Conservation (phyloP, 1,140 invertebrate species). For the Cyclargus thomasi region DNA sequence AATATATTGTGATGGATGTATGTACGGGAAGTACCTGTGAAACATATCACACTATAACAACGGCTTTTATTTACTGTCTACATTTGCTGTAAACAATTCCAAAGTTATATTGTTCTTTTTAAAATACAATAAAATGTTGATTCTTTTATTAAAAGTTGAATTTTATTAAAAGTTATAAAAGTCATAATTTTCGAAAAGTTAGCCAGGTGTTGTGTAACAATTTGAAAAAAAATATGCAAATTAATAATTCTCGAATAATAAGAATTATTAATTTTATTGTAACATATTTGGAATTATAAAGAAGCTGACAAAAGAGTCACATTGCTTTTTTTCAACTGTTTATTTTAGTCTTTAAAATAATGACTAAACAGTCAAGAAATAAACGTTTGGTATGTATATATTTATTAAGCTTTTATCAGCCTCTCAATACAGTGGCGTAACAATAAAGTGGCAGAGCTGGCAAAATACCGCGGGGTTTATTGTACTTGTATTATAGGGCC, state of each 20-base stretch:
- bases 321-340: too few relatives aligned
- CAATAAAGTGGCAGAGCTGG: too few relatives aligned
- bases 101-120: too few relatives aligned
- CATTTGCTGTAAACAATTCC: not conserved
- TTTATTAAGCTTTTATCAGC: not conserved
- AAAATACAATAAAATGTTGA: too few relatives aligned
- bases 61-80: not conserved
- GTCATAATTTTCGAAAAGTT: too few relatives aligned
- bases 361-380: too few relatives aligned
- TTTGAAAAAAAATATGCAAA: not conserved
- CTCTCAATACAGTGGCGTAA: not conserved
- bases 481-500: too few relatives aligned
- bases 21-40: constrained; percentile 4
- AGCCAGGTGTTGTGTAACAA: too few relatives aligned
- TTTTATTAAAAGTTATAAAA: too few relatives aligned
- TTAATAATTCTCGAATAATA: not conserved
- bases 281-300: not conserved
- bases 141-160: too few relatives aligned
- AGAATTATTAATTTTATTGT: not conserved
- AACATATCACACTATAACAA: constrained; percentile 23
- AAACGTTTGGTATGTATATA: not conserved
- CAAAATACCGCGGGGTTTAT: too few relatives aligned
- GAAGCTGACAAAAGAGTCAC: not conserved
- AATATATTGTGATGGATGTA: not conserved
- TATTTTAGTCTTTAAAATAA: too few relatives aligned